A percentile compares a stretch with the other conserved stretches of the same genome.
Conservation (phyloP, 1,140 invertebrate species). For the Mylabris phalerata region DNA sequence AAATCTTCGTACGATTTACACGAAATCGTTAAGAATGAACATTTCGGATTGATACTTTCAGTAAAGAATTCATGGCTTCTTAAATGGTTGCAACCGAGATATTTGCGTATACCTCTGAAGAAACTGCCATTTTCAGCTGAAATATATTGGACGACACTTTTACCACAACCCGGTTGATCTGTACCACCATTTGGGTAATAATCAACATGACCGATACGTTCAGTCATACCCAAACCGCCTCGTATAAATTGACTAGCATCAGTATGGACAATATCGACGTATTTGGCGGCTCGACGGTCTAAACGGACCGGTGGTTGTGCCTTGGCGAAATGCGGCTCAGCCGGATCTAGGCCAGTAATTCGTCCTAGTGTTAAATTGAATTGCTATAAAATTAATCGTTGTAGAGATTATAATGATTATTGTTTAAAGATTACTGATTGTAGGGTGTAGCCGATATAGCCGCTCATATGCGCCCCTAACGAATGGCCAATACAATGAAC, state of each 20-base stretch:
- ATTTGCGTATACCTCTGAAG: conserved; percentile 61
- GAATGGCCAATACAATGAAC: conserved; percentile 88
- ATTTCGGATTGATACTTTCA: conserved; percentile 72
- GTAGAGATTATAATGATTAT: background rate
- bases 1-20: conserved; percentile 76
- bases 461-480: conserved; percentile 77
- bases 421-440: conserved; percentile 44
- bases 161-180: conserved; percentile 77
- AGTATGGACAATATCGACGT: conserved; percentile 84
- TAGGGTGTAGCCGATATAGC: conserved; percentile 72
- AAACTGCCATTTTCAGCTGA: conserved; percentile 57
- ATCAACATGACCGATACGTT: conserved; percentile 78
- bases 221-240: conserved; percentile 73
- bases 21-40: conserved; percentile 67
- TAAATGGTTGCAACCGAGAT: conserved; percentile 78
- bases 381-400: conserved; percentile 39
- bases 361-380: conserved; percentile 60
- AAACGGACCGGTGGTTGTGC: conserved; percentile 73
- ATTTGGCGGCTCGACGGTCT: conserved; percentile 76
- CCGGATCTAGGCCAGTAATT: conserved; percentile 65
- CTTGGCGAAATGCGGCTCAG: conserved; percentile 84
- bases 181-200: conserved; percentile 86
- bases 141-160: conserved; percentile 61
- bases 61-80: conserved; percentile 78
- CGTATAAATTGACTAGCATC: conserved; percentile 74